Evolutionary conservation across 2,888 invertebrate species (phyloP).

Genomic region (Ryuthela nishihirai): DNA sequence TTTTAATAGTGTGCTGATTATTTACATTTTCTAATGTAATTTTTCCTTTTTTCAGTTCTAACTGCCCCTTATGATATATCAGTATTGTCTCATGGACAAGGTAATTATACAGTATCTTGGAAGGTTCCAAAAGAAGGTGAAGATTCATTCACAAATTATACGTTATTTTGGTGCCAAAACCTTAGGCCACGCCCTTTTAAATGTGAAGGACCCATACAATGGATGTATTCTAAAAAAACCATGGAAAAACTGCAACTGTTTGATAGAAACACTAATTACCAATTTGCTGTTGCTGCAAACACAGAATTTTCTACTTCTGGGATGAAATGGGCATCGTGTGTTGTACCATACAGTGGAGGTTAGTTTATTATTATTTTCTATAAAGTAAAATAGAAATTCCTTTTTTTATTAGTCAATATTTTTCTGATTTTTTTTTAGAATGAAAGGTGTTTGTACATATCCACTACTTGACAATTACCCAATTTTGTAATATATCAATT

Average conservation of each 20-base stretch:
- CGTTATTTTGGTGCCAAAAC: constrained; percentile 30
- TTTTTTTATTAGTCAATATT: no score
- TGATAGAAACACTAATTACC: constrained; percentile 20
- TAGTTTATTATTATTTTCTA: not conserved
- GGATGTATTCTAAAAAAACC: not conserved
- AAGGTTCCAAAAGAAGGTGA: not conserved
- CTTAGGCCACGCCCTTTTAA: constrained; percentile 14
- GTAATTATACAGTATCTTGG: constrained; percentile 29
- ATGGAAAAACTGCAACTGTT: constrained; percentile 5
- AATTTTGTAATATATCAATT: no score
- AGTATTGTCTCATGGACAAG: constrained; percentile 22
- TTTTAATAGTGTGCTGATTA: no score
- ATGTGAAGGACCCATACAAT: constrained; percentile 23
- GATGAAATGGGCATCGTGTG: constrained; percentile 36
- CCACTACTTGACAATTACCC: no score
- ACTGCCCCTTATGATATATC: constrained; percentile 18
- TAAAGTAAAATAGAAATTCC: no score
- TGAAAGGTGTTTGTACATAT: no score
- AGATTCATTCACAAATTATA: constrained; percentile 3
- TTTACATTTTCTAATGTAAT: no score
- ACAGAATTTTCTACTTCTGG: constrained; percentile 17
- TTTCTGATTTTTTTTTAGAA: no score
- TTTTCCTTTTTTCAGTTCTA: constrained; percentile 16
- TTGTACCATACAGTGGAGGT: constrained; percentile 23
- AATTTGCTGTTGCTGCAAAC: constrained; percentile 34